phyloP scores from a whole-genome alignment of 2,888 invertebrate genomes.

The Frankliniella fusca region DNA sequence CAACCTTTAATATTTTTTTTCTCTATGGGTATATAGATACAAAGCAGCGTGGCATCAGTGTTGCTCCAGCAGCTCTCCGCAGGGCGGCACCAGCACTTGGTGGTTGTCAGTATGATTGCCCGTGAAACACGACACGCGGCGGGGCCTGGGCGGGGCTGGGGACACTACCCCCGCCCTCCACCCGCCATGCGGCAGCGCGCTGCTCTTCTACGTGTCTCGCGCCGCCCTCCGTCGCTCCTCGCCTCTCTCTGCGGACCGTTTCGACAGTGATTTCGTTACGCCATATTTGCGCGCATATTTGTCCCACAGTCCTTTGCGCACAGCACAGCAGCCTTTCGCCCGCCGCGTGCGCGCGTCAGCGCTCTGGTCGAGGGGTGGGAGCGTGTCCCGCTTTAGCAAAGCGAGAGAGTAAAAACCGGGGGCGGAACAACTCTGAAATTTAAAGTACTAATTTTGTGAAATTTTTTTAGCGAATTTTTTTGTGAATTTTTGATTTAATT shows the following conservation, averaged over 20 bases:
- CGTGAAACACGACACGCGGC: neutral
- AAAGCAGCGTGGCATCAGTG: too few species aligned
- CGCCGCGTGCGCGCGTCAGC: neutral
- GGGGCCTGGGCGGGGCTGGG: too few species aligned
- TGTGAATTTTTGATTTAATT: too few species aligned
- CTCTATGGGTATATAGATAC: too few species aligned
- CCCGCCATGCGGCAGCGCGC: too few species aligned
- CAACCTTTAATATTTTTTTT: too few species aligned
- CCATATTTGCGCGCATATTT: slow-evolving; percentile 19
- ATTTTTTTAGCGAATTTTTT: too few species aligned
- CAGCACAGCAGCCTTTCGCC: neutral
- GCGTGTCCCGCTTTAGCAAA: too few species aligned
- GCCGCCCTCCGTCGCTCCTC: neutral
- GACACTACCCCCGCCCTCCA: too few species aligned
- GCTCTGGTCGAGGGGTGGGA: neutral
- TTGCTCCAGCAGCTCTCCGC: neutral
- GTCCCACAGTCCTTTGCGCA: neutral
- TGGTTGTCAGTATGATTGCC: neutral
- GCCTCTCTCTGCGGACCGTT: neutral
- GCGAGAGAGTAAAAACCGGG: too few species aligned
- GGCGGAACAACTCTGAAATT: too few species aligned
- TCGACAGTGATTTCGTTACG: slow-evolving; percentile 17
- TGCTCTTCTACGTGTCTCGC: neutral
- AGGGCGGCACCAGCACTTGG: neutral
- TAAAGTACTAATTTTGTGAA: too few species aligned